phyloP scores from a whole-genome alignment of 2,888 invertebrate species.

The Meganola albula region DNA sequence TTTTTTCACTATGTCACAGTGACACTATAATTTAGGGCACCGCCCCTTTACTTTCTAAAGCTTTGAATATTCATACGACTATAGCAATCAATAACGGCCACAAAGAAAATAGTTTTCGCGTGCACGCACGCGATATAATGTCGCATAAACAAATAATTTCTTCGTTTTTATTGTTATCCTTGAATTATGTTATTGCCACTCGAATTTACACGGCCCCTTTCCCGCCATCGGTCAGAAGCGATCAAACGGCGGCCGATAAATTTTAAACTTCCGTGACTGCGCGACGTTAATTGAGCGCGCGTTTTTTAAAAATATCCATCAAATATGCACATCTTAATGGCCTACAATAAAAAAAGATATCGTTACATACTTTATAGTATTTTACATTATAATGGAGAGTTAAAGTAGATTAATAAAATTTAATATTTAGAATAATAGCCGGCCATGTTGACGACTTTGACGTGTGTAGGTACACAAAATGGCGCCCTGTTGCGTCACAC shows the following conservation, averaged over 20 bases:
- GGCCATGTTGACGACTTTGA: conserved; percentile 43
- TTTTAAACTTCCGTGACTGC: conserved; percentile 67
- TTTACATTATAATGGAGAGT: conserved; percentile 40
- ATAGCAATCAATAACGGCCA: conserved; percentile 74
- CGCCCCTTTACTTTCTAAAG: conserved; percentile 69
- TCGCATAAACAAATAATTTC: conserved; percentile 76
- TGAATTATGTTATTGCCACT: conserved; percentile 53
- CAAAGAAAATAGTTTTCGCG: conserved; percentile 75
- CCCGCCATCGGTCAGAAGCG: conserved; percentile 40
- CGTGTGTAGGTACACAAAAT: conserved; percentile 43
- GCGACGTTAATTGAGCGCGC: conserved; percentile 62
- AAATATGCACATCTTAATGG: conserved; percentile 71
- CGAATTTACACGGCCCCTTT: conserved; percentile 43
- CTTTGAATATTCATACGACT: conserved; percentile 75
- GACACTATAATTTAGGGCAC: conserved; percentile 75
- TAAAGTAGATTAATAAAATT: conserved; percentile 46
- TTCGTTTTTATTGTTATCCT: conserved; percentile 64
- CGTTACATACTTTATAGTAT: conserved; percentile 48
- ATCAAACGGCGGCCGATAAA: conserved; percentile 58
- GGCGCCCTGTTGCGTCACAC: conserved; percentile 41
- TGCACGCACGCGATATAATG: conserved; percentile 73
- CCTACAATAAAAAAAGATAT: conserved; percentile 56
- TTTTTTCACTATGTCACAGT: conserved; percentile 72
- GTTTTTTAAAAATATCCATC: conserved; percentile 62
- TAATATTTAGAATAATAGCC: conserved; percentile 27